These are phyloP conservation scores for Hippoglossus hippoglossus DNA, from an alignment of 2,797 vertebrate species.

Conservation along the genomic window DNA sequence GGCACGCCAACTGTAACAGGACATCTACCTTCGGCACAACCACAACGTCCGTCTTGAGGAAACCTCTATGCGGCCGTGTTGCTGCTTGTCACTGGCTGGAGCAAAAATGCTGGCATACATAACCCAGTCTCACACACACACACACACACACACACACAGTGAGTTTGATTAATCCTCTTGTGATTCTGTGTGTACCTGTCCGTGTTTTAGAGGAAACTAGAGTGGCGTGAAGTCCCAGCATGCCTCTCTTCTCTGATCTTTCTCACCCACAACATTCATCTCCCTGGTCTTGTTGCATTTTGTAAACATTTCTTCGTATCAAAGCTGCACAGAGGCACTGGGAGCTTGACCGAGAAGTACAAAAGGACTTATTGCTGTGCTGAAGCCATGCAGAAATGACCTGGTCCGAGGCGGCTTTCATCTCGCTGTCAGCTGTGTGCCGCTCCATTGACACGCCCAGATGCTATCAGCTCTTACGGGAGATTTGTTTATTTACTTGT, in stretches of 20 bases:
- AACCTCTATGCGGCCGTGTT: constrained; percentile 33
- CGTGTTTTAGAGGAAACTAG: constrained; percentile 36
- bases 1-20: constrained; percentile 41
- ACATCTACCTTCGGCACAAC: constrained; percentile 32
- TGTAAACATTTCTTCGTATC: constrained; percentile 64
- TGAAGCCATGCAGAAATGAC: constrained; percentile 66
- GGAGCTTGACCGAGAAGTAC: constrained; percentile 62
- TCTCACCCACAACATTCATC: constrained; percentile 53
- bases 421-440: constrained; percentile 69
- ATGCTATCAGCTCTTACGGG: constrained; percentile 63
- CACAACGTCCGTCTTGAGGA: constrained; percentile 53
- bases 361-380: constrained; percentile 53
- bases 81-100: constrained; percentile 36
- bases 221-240: constrained; percentile 51
- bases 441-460: constrained; percentile 55
- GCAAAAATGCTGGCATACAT: constrained; percentile 27
- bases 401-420: constrained; percentile 60
- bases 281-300: constrained; percentile 51
- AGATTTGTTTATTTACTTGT: constrained; percentile 75
- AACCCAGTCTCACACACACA: constrained; percentile 14
- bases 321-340: constrained; percentile 33
- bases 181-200: constrained; percentile 35
- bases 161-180: constrained; percentile 57
- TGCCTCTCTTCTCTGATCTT: constrained; percentile 56
- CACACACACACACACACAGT: constrained; percentile 15